Percentiles rank a stretch among this genome's conserved stretches.
phyloP scores from a whole-genome alignment of 1,140 invertebrate species.

The Hermetia illucens region DNA sequence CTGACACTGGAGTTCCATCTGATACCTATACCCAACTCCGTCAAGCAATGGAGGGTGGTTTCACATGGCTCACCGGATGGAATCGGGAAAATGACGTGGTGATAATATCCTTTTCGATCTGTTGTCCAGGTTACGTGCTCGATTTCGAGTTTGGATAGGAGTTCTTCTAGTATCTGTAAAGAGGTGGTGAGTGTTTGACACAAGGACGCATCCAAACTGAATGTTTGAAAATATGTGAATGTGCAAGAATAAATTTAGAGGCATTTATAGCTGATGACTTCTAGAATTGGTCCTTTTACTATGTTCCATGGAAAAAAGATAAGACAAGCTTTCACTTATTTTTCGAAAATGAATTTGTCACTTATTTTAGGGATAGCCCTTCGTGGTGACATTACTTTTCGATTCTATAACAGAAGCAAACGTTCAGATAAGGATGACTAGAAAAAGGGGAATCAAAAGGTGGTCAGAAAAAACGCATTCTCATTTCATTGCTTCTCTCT shows the following conservation, averaged over 20 bases:
- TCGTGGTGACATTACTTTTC: too few relatives aligned
- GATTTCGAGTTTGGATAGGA: slow-evolving; percentile 48
- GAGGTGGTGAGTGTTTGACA: too few relatives aligned
- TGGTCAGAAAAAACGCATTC: too few relatives aligned
- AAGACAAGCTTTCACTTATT: too few relatives aligned
- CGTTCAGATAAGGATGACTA: too few relatives aligned
- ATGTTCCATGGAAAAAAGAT: slow-evolving; percentile 11
- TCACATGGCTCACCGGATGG: slow-evolving; percentile 51
- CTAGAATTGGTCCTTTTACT: slow-evolving; percentile 2
- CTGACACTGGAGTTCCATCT: slow-evolving; percentile 55
- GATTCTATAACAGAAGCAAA: too few relatives aligned
- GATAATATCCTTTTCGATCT: slow-evolving; percentile 48
- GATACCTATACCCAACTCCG: slow-evolving; percentile 51
- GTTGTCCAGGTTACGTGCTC: slow-evolving; percentile 52
- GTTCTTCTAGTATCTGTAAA: slow-evolving; percentile 43
- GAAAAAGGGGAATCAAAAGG: too few relatives aligned
- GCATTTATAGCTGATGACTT: background rate
- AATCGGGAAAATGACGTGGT: slow-evolving; percentile 53
- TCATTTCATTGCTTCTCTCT: too few relatives aligned
- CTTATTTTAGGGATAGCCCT: too few relatives aligned
- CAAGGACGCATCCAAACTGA: too few relatives aligned
- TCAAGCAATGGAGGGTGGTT: slow-evolving; percentile 53
- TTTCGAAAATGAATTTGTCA: too few relatives aligned
- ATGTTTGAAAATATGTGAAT: too few relatives aligned
- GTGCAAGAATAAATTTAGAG: background rate